These are phyloP conservation scores for Corythornis leucogaster DNA, from an alignment of 2,797 vertebrate genomes.

Conservation along the genomic window DNA sequence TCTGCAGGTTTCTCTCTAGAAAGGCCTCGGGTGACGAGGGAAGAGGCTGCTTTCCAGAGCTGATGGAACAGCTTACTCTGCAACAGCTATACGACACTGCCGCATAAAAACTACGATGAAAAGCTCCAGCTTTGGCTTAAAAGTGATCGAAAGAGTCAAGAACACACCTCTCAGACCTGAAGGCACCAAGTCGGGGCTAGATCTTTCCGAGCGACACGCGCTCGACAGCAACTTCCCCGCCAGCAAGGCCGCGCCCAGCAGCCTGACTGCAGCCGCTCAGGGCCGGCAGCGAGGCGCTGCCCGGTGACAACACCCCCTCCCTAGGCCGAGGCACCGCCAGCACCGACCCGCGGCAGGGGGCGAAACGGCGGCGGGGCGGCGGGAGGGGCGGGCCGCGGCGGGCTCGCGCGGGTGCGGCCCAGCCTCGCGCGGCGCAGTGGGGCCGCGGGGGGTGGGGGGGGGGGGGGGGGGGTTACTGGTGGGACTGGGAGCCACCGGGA, in stretches of 20 bases:
- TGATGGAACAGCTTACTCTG: neutral
- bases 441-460: too few relatives aligned
- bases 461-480: too few relatives aligned
- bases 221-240: neutral
- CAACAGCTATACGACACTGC: accelerated
- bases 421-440: too few relatives aligned
- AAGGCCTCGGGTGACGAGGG: neutral
- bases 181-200: neutral
- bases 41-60: neutral
- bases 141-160: neutral
- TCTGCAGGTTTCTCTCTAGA: neutral
- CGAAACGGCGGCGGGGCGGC: too few relatives aligned
- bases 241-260: neutral
- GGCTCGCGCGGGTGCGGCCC: too few relatives aligned
- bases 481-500: too few relatives aligned
- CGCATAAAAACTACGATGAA: neutral
- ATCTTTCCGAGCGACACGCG: neutral
- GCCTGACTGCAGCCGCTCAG: too few relatives aligned
- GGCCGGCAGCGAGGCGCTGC: too few relatives aligned
- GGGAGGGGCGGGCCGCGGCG: too few relatives aligned
- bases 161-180: neutral
- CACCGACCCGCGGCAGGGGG: too few relatives aligned
- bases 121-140: neutral
- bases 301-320: too few relatives aligned
- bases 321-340: too few relatives aligned